Evolutionary conservation across 2,888 invertebrate genomes (phyloP).

Genomic region (Macaria notata): DNA sequence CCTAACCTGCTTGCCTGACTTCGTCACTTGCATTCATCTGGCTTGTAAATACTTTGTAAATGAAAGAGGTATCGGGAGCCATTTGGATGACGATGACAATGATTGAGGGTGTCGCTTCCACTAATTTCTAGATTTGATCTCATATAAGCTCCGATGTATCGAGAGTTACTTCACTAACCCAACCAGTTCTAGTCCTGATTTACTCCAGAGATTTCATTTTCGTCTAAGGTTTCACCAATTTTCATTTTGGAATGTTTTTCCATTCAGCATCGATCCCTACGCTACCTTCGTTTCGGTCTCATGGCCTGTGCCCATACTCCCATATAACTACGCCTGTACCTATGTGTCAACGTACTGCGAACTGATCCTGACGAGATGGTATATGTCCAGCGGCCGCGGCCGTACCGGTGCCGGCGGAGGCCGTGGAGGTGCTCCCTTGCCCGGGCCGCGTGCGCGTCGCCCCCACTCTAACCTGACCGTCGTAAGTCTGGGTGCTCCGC

Average conservation of each 20-base stretch:
- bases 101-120: constrained; percentile 67
- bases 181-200: not conserved
- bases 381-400: constrained; percentile 33
- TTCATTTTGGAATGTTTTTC: not conserved
- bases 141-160: constrained; percentile 19
- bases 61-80: not conserved
- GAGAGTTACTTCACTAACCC: constrained; percentile 5
- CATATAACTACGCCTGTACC: not conserved
- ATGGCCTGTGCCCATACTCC: constrained; percentile 1
- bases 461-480: constrained; percentile 55
- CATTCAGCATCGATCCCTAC: not conserved
- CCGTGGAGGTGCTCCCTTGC: constrained; percentile 66
- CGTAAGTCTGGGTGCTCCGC: constrained; percentile 63
- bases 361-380: constrained; percentile 23
- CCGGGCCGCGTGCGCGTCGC: constrained; percentile 71
- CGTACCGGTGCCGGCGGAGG: constrained; percentile 53
- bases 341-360: not conserved
- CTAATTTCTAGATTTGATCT: constrained; percentile 47
- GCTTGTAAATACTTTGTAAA: not conserved
- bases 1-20: constrained; percentile 37
- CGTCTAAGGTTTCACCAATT: not conserved
- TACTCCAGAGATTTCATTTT: too few relatives aligned
- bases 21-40: constrained; percentile 8
- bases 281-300: not conserved
- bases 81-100: constrained; percentile 16